Conservation (phyloP, 2,113 vertebrate genomes). For the Hassar affinis region DNA sequence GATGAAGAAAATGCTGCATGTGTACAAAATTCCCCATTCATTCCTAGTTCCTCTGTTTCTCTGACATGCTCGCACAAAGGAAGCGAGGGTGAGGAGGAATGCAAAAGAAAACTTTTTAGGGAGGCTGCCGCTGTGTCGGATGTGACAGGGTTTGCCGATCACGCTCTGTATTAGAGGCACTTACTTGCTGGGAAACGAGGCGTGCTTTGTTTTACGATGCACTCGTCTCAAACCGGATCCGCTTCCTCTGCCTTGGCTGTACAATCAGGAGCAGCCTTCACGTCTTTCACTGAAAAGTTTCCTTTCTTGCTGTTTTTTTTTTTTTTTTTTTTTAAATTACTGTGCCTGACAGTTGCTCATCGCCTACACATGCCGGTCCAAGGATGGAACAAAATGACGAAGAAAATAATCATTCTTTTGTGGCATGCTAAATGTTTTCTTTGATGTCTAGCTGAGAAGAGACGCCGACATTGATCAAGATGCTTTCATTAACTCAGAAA, state of each 20-base stretch:
- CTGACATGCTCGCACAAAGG: constrained; percentile 30
- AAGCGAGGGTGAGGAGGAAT: constrained; percentile 22
- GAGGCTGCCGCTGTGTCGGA: constrained; percentile 29
- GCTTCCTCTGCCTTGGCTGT: constrained; percentile 48
- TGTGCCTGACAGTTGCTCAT: constrained; percentile 46
- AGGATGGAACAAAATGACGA: constrained; percentile 44
- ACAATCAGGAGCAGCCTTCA: constrained; percentile 61
- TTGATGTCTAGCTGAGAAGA: constrained; percentile 44
- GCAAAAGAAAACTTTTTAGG: constrained; percentile 43
- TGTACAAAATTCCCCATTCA: constrained; percentile 39
- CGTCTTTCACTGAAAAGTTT: constrained; percentile 65
- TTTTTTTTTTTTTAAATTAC: constrained; percentile 62
- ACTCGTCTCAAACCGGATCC: constrained; percentile 55
- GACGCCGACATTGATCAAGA: constrained; percentile 23
- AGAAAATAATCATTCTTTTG: constrained; percentile 25
- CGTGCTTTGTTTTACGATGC: constrained; percentile 64
- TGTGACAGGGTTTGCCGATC: constrained; percentile 53
- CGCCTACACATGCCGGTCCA: constrained; percentile 39
- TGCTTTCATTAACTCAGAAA: constrained; percentile 21
- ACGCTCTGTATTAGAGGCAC: constrained; percentile 46
- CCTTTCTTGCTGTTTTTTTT: constrained; percentile 53
- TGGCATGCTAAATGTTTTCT: constrained; percentile 46
- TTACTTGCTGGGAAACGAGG: constrained; percentile 61
- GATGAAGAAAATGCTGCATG: constrained; percentile 38
- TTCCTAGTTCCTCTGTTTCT: constrained; percentile 34